phyloP scores from a whole-genome alignment of 2,888 invertebrate genomes.

The Patella pellucida region DNA sequence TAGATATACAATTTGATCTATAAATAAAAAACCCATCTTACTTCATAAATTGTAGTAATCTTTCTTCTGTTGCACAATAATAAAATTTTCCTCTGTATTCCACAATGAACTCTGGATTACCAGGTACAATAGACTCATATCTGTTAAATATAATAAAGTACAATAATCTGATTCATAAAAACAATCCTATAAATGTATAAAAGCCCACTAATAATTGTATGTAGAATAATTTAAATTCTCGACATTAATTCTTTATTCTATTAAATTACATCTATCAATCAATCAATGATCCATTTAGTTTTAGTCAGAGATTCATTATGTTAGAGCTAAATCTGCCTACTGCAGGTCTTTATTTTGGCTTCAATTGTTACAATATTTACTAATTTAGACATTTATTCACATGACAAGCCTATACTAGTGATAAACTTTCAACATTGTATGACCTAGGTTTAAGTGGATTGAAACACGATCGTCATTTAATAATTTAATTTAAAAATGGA shows the following conservation, averaged over 20 bases:
- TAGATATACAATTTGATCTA: too few species aligned
- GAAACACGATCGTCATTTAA: too few species aligned
- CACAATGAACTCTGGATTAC: slow-evolving; percentile 63
- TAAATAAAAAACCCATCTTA: slow-evolving; percentile 36
- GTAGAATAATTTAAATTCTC: background rate
- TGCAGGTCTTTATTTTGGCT: too few species aligned
- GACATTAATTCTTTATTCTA: background rate
- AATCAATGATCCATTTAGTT: slow-evolving; percentile 5
- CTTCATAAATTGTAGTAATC: slow-evolving; percentile 70
- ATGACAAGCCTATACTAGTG: too few species aligned
- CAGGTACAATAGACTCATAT: slow-evolving; percentile 69
- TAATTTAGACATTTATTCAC: too few species aligned
- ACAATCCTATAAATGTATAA: background rate
- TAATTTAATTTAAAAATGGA: too few species aligned
- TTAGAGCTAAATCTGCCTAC: too few species aligned
- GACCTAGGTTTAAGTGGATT: too few species aligned
- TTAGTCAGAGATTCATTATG: too few species aligned
- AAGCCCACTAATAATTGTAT: background rate
- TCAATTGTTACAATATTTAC: too few species aligned
- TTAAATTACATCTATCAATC: background rate
- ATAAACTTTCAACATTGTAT: too few species aligned
- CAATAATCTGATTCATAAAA: background rate
- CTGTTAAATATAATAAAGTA: slow-evolving; percentile 40
- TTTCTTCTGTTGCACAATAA: slow-evolving; percentile 65
- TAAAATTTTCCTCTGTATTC: slow-evolving; percentile 67